Conservation (phyloP, 2,113 vertebrate genomes). For the Propithecus coquereli region DNA sequence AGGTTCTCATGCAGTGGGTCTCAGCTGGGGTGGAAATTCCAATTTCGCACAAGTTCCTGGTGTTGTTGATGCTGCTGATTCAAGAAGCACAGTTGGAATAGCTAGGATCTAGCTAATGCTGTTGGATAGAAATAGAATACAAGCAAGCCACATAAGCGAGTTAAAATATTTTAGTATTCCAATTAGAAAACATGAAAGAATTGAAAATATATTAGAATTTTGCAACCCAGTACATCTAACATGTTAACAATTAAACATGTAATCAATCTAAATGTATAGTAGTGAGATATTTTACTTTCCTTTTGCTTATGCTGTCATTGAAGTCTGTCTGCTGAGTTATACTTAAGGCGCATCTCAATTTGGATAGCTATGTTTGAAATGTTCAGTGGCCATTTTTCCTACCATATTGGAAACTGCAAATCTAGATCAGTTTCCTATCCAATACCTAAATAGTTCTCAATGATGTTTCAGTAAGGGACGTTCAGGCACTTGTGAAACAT, state of each 20-base stretch:
- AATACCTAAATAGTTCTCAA: background rate
- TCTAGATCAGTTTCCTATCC: too few species aligned
- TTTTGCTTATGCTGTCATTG: background rate
- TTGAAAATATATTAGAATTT: too few species aligned
- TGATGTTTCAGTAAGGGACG: background rate
- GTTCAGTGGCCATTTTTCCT: too few species aligned
- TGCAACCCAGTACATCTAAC: background rate
- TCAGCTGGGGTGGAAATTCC: fast-evolving
- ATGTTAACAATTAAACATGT: background rate
- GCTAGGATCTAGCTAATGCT: background rate
- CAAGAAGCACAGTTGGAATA: background rate
- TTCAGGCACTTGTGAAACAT: background rate
- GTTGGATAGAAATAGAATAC: background rate
- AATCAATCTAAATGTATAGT: background rate
- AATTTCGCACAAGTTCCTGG: background rate
- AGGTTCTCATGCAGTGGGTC: too few species aligned
- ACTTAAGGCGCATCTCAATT: background rate
- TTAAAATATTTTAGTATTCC: background rate
- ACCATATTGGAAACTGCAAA: background rate
- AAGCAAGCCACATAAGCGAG: too few species aligned
- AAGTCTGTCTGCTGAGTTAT: background rate
- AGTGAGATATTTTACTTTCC: background rate
- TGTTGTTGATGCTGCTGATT: background rate
- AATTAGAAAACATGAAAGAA: background rate
- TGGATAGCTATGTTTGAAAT: fast-evolving